A percentile compares a stretch with the other conserved stretches of the same genome.
Evolutionary conservation across 2,797 vertebrate genomes (phyloP).

Genomic region (Pseudopleuronectes americanus): DNA sequence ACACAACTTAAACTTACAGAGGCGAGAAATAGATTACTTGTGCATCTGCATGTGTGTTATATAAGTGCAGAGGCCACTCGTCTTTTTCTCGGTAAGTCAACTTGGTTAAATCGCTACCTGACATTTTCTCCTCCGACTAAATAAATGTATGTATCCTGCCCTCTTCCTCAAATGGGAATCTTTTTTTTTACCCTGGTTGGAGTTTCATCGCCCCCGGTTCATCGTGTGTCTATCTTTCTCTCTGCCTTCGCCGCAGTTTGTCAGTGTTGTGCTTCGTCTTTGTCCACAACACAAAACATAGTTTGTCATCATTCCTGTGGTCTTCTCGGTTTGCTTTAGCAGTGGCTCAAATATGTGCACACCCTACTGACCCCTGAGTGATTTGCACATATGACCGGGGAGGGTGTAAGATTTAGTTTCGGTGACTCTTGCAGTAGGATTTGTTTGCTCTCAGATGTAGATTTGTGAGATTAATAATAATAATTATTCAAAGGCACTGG

Average conservation of each 20-base stretch:
- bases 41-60: not conserved
- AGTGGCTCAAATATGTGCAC: not conserved
- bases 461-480: not conserved
- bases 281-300: slow-evolving; percentile 5
- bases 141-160: not conserved
- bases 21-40: not conserved
- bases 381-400: not conserved
- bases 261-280: slow-evolving; percentile 15
- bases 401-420: slow-evolving; percentile 17
- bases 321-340: slow-evolving; percentile 2
- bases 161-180: not conserved
- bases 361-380: no score
- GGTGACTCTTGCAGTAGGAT: slow-evolving; percentile 1
- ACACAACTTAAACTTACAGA: slow-evolving; percentile 15
- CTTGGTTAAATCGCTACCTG: no score
- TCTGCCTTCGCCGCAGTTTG: not conserved
- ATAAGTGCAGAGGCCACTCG: no score
- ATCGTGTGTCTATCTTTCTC: not conserved
- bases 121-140: not conserved
- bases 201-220: not conserved
- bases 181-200: not conserved
- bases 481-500: no score
- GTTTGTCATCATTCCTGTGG: slow-evolving; percentile 42
- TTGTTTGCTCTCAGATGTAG: not conserved
- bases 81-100: no score